These are phyloP conservation scores for Habrosyne pyritoides DNA, from an alignment of 2,888 invertebrate genomes.

Conservation along the genomic window DNA sequence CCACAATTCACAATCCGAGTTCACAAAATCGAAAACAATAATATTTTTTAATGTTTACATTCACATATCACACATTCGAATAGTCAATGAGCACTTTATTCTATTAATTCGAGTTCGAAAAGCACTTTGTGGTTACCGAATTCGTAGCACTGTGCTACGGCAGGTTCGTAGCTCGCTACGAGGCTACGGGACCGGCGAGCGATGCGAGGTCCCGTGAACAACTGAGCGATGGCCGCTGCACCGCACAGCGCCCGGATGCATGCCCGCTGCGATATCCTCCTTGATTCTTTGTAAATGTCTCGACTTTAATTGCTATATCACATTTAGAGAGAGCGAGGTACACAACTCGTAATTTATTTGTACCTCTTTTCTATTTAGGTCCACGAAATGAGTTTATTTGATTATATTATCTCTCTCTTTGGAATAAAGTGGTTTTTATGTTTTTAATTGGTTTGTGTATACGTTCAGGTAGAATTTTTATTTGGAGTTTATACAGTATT, in stretches of 20 bases:
- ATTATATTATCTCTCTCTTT: not conserved
- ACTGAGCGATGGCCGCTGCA: slow-evolving; percentile 59
- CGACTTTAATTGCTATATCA: slow-evolving; percentile 36
- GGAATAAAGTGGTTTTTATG: not conserved
- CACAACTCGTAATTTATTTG: slow-evolving; percentile 7
- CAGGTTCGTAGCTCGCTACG: slow-evolving; percentile 32
- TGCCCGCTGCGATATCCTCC: slow-evolving; percentile 35
- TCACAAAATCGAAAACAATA: not conserved
- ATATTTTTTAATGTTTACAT: not conserved
- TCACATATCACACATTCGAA: not conserved
- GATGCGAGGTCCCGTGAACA: slow-evolving; percentile 50
- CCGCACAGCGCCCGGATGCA: slow-evolving; percentile 47
- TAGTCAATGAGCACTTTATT: not conserved
- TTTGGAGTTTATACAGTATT: too few relatives aligned
- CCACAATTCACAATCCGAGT: not conserved
- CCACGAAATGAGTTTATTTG: not conserved
- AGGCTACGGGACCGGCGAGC: slow-evolving; percentile 41
- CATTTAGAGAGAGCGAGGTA: slow-evolving; percentile 21
- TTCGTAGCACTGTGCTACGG: slow-evolving; percentile 34
- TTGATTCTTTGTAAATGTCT: slow-evolving; percentile 41
- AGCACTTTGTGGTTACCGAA: slow-evolving; percentile 32
- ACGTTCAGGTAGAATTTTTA: too few relatives aligned
- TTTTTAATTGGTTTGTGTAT: not conserved
- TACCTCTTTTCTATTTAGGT: not conserved
- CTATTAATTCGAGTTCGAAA: slow-evolving; percentile 34